phyloP scores from a whole-genome alignment of 2,888 invertebrate genomes.

The Quadroppia sp. region DNA sequence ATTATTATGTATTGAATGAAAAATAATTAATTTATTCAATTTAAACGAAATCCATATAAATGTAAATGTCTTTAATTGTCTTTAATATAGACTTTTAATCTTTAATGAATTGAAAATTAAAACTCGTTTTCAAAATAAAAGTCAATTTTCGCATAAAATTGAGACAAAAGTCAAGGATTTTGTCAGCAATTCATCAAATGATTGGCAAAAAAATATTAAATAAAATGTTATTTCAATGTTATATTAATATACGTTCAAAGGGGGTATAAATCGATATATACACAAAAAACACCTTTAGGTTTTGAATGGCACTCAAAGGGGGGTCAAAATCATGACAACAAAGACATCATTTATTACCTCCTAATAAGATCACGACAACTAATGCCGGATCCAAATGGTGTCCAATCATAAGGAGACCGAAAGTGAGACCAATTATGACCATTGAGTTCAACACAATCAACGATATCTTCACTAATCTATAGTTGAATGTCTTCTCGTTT shows the following conservation, averaged over 20 bases:
- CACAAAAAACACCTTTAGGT: not conserved
- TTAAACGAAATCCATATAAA: no score
- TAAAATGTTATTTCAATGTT: no score
- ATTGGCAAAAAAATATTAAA: not conserved
- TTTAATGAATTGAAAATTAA: no score
- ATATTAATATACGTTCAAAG: no score
- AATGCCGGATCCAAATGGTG: not conserved
- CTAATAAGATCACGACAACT: not conserved
- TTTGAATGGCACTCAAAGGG: not conserved
- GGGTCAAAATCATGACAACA: no score
- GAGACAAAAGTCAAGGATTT: not conserved
- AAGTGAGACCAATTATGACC: conserved; percentile 16
- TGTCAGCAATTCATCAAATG: not conserved
- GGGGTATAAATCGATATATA: not conserved
- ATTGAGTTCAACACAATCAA: conserved; percentile 37
- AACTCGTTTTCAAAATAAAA: no score
- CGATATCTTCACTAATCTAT: conserved; percentile 34
- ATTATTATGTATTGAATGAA: no score
- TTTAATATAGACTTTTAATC: no score
- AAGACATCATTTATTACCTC: not conserved
- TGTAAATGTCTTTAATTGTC: no score
- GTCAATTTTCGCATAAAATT: not conserved
- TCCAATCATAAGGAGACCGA: not conserved
- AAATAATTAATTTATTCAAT: no score
- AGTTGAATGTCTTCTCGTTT: conserved; percentile 36